Evolutionary conservation across 2,797 vertebrate genomes (phyloP), one percentile per base, ranked within the genome.

Genomic region (Clarias laeviceps): DNA sequence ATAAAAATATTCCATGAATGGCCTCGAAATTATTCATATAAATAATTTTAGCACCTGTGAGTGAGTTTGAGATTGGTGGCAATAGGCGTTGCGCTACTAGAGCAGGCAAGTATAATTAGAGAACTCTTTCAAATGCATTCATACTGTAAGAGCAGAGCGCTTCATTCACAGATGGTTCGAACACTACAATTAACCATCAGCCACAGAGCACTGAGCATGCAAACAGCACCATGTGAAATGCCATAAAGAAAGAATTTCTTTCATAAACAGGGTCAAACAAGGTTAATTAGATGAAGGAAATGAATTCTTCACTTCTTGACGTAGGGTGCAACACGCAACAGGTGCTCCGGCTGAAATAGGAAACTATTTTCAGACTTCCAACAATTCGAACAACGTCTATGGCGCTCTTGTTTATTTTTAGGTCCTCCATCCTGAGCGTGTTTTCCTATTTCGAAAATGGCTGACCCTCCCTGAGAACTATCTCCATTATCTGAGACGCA

Each of bases 391-490:
- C 91, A 88, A 91, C 66, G 70, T 62, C 84, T 86, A 90, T 85
- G 45, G 65, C 83, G 88, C 89, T 89, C 87, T 14, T 76, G 86
- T 85, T 90, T 95, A 94, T 94, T 95, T 95, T 91, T 82, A 90
- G 88, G 9, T 59, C 34, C 74, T 70, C 86, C 89, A 90, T 94
- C 93, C 94, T 93, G 92, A 87, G 56, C 62, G 84, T 92, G 89
- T 92, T 93, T 92, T 90, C 91, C 88, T 91, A 68, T 87, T 88
- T 88, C 88, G 83, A 91, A 89, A 92, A 87, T 86, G 76, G 87
- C 79, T 50, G 22, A 83, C 89, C 92, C 86, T 90, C 88, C 88
- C 89, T 92, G 86, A 91, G 91, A 88, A 86, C 86, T 87, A 88
- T 91, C 89, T 90, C 82, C 29, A 82, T 87, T 87, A 90, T 86